phyloP scores from a whole-genome alignment of 2,797 vertebrate genomes.

The Philypnodon macrostomus region DNA sequence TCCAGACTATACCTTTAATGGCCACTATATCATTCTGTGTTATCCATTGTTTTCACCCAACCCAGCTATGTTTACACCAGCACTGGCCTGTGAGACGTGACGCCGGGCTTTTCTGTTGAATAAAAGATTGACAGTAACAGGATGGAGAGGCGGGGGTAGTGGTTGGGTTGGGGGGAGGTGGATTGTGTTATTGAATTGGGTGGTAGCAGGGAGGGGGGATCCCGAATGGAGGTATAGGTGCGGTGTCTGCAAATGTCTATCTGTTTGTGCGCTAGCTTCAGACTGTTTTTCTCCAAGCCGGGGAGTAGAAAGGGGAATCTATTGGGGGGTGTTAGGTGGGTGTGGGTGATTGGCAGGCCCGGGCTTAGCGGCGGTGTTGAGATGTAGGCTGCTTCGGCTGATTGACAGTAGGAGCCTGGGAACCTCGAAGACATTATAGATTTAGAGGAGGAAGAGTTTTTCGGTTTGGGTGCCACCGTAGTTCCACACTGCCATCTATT shows the following conservation, averaged over 20 bases:
- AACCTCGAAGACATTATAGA: slow-evolving; percentile 55
- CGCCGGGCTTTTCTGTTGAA: slow-evolving; percentile 44
- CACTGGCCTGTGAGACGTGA: slow-evolving; percentile 31
- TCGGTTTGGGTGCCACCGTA: slow-evolving; percentile 31
- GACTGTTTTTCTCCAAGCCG: slow-evolving; percentile 39
- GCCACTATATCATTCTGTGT: too few species aligned
- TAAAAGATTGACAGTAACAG: slow-evolving; percentile 56
- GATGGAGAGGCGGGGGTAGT: slow-evolving; percentile 16
- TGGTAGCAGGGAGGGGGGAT: slow-evolving; percentile 27
- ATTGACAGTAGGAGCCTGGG: slow-evolving; percentile 81
- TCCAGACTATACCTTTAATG: too few species aligned
- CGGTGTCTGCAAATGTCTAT: slow-evolving; percentile 12
- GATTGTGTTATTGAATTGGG: slow-evolving; percentile 50
- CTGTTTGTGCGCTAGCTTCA: slow-evolving; percentile 17
- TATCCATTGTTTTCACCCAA: slow-evolving; percentile 11
- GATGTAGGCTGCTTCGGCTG: slow-evolving; percentile 75
- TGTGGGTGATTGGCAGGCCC: slow-evolving; percentile 85
- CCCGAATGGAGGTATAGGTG: slow-evolving; percentile 41
- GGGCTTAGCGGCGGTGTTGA: slow-evolving; percentile 85
- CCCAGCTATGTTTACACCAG: slow-evolving; percentile 29
- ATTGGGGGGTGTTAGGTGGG: slow-evolving; percentile 40
- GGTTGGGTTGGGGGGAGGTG: slow-evolving; percentile 15
- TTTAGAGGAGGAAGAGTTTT: slow-evolving; percentile 40
- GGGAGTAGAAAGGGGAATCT: slow-evolving; percentile 52
- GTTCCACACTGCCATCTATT: slow-evolving; percentile 65